These are phyloP conservation scores for Anguilla obscura DNA, from an alignment of 2,797 vertebrate genomes.

Conservation along the genomic window DNA sequence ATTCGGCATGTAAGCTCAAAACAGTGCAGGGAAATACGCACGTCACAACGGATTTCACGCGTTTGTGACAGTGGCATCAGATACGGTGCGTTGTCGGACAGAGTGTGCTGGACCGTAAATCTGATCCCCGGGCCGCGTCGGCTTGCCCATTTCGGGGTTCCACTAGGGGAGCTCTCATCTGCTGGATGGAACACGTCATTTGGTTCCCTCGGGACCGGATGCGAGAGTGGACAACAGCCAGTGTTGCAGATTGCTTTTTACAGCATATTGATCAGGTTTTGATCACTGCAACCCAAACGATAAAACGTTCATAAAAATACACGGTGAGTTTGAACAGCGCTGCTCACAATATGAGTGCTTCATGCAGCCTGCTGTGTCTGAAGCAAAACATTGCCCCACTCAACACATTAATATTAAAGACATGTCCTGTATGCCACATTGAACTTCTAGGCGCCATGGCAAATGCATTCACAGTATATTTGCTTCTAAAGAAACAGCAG, in stretches of 20 bases:
- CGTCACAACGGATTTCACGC: slow-evolving; percentile 14
- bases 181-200: neutral
- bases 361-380: neutral
- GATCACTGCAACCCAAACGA: neutral
- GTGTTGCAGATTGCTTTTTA: neutral
- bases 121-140: neutral
- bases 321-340: neutral
- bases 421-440: neutral
- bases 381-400: neutral
- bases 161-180: slow-evolving; percentile 3
- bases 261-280: neutral
- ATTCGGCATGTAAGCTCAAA: neutral
- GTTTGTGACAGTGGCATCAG: neutral
- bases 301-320: neutral
- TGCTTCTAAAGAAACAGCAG: neutral
- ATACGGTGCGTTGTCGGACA: neutral
- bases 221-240: neutral
- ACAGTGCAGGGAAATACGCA: neutral
- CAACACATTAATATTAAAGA: neutral
- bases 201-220: slow-evolving; percentile 17
- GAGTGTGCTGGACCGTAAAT: neutral
- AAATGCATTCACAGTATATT: neutral
- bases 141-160: neutral
- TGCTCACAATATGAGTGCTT: neutral
- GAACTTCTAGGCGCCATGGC: neutral